Conservation (phyloP, 2,888 invertebrate genomes). For the Amphiduros pacificus region DNA sequence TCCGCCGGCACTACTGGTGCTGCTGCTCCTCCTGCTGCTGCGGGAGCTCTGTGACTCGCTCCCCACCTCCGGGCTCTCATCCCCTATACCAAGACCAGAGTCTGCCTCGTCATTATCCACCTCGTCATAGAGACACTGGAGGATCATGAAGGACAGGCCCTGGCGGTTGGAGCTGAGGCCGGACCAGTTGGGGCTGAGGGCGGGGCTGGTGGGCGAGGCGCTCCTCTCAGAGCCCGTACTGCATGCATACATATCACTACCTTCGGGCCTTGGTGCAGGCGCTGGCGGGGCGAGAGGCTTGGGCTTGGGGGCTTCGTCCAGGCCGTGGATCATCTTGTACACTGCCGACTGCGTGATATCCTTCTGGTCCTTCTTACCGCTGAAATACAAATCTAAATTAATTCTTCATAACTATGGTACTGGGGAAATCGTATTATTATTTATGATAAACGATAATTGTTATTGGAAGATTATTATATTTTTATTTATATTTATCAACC, state of each 20-base stretch:
- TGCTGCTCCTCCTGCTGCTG: too few species aligned
- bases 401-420: too few species aligned
- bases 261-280: constrained; percentile 1
- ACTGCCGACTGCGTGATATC: constrained; percentile 47
- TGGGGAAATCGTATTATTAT: too few species aligned
- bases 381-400: too few species aligned
- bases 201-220: background rate
- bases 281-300: background rate
- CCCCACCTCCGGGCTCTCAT: too few species aligned
- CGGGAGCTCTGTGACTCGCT: too few species aligned
- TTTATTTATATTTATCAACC: too few species aligned
- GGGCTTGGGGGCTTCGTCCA: constrained; percentile 39
- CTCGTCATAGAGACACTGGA: constrained; percentile 15
- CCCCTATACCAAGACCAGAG: too few species aligned
- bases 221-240: background rate
- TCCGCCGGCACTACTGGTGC: too few species aligned
- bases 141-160: constrained; percentile 16
- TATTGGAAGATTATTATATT: too few species aligned
- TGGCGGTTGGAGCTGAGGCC: constrained; percentile 1
- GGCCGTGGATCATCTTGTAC: constrained; percentile 50
- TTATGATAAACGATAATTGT: too few species aligned
- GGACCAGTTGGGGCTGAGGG: background rate
- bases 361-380: constrained; percentile 8
- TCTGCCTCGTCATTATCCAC: too few species aligned
- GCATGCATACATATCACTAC: background rate